These are phyloP conservation scores for Diarsia brunnea DNA, from an alignment of 2,888 invertebrate species.

Conservation along the genomic window DNA sequence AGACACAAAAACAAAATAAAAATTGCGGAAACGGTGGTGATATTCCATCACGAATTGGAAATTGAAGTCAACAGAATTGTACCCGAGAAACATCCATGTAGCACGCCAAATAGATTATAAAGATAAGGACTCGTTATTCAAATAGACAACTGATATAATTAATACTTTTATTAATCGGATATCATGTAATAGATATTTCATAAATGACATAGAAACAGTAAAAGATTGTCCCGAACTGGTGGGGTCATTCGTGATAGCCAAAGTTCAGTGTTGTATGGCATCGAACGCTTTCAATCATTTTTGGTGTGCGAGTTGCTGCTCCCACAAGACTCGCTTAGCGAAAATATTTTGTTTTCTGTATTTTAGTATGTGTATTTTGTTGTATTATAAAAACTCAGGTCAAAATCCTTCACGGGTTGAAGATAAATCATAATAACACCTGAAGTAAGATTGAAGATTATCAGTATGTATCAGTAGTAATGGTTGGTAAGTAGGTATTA, in stretches of 20 bases:
- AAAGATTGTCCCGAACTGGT: background rate
- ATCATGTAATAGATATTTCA: background rate
- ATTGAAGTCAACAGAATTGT: background rate
- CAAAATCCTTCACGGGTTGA: background rate
- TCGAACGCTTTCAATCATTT: background rate
- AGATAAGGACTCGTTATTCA: background rate
- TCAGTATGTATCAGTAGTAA: too few relatives aligned
- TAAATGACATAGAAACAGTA: background rate
- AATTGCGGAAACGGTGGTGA: background rate
- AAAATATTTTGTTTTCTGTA: too few relatives aligned
- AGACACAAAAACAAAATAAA: background rate
- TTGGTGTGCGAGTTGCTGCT: too few relatives aligned
- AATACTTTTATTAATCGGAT: background rate
- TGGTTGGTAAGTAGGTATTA: too few relatives aligned
- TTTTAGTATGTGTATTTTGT: too few relatives aligned
- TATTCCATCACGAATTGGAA: background rate
- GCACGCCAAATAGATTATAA: background rate
- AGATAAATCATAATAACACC: background rate
- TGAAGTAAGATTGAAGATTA: too few relatives aligned
- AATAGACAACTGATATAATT: background rate
- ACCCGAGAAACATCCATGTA: constrained; percentile 6
- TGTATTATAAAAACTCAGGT: background rate
- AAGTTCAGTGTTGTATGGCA: background rate
- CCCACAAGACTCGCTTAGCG: too few relatives aligned
- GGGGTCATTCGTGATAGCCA: background rate